Conservation (phyloP, 2,113 vertebrate species). For the Hiodon tergisus region DNA sequence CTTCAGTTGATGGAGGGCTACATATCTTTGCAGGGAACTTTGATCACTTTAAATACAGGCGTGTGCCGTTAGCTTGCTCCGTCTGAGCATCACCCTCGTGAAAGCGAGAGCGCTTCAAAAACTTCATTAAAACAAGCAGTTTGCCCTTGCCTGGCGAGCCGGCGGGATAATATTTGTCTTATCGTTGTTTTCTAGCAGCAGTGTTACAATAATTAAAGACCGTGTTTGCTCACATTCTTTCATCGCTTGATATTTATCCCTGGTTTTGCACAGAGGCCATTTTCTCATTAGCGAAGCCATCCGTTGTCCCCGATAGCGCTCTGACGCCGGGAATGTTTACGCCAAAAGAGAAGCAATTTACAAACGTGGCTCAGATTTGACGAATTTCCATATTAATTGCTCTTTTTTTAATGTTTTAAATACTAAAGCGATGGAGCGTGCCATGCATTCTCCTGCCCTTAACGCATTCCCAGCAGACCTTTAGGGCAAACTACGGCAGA, state of each 20-base stretch:
- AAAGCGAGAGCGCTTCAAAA: constrained; percentile 53
- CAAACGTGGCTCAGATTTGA: constrained; percentile 8
- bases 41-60: constrained; percentile 64
- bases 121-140: constrained; percentile 70
- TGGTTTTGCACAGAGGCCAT: constrained; percentile 44
- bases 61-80: constrained; percentile 61
- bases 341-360: constrained; percentile 12
- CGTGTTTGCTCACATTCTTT: constrained; percentile 63
- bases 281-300: constrained; percentile 64
- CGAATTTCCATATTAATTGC: constrained; percentile 18
- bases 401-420: not conserved
- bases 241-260: constrained; percentile 60
- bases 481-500: not conserved
- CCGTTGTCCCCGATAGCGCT: constrained; percentile 45
- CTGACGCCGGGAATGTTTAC: constrained; percentile 7
- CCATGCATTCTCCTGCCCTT: not conserved
- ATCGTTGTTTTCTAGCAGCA: constrained; percentile 58
- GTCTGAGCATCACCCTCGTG: constrained; percentile 61
- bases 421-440: not conserved
- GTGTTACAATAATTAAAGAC: constrained; percentile 67
- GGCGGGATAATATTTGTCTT: constrained; percentile 54
- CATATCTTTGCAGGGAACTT: constrained; percentile 46
- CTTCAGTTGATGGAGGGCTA: constrained; percentile 47
- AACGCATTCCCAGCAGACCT: not conserved
- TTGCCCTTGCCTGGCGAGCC: constrained; percentile 40